Percentiles rank a stretch among this genome's conserved stretches.
Conservation (phyloP, 2,888 invertebrate species). For the Listrodromus nycthemerus region DNA sequence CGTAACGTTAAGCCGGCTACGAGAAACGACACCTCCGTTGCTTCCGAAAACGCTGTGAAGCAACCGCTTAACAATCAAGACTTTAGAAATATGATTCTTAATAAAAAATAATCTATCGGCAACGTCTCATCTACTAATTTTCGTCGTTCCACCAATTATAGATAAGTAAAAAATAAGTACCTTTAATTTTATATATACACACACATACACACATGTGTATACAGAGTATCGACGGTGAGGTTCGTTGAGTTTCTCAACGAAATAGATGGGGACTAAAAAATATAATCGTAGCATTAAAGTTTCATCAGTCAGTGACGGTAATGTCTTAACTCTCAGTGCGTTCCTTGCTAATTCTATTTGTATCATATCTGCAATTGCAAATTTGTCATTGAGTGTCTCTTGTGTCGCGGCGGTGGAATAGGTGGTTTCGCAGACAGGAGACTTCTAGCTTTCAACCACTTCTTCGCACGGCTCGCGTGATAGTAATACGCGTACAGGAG, state of each 20-base stretch:
- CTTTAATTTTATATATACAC: conserved; percentile 71
- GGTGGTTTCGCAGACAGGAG: conserved; percentile 75
- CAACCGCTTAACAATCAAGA: conserved; percentile 85
- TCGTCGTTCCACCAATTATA: not conserved
- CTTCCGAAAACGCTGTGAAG: conserved; percentile 58
- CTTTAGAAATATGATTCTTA: conserved; percentile 86
- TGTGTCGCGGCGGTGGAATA: conserved; percentile 82
- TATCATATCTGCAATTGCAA: conserved; percentile 70
- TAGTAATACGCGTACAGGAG: conserved; percentile 91
- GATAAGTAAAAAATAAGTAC: conserved; percentile 72
- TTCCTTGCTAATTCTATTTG: conserved; percentile 44
- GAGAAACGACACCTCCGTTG: conserved; percentile 65
- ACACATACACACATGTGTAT: conserved; percentile 68
- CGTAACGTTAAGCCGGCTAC: conserved; percentile 75
- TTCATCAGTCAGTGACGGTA: conserved; percentile 35
- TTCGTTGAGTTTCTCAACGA: conserved; percentile 49
- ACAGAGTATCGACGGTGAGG: conserved; percentile 62
- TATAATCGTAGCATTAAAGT: conserved; percentile 35
- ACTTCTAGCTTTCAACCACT: conserved; percentile 85
- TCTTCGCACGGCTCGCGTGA: conserved; percentile 90
- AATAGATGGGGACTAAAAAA: conserved; percentile 30
- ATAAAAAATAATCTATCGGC: conserved; percentile 77
- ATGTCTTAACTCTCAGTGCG: conserved; percentile 20
- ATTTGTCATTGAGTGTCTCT: conserved; percentile 73
- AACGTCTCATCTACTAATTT: not conserved